phyloP scores from a whole-genome alignment of 2,888 invertebrate genomes.

The Drosophila eohydei region DNA sequence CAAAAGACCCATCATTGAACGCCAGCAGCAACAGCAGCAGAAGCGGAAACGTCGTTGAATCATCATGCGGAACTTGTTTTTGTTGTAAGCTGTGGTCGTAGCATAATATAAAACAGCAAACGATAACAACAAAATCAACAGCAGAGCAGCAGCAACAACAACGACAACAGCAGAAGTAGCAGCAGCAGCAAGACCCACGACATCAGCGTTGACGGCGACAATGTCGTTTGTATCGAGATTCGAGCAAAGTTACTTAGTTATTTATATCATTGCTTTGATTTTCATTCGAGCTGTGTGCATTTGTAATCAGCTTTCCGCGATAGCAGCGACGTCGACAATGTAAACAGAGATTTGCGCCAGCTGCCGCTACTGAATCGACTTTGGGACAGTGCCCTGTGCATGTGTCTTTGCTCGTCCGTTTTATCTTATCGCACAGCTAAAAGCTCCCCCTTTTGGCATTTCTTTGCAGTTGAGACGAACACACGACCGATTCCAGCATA shows the following conservation, averaged over 20 bases:
- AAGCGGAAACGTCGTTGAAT: slow-evolving; percentile 73
- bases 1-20: slow-evolving; percentile 44
- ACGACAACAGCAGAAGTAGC: slow-evolving; percentile 7
- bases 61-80: slow-evolving; percentile 76
- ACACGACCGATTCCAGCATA: slow-evolving; percentile 9
- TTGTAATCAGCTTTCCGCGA: slow-evolving; percentile 40
- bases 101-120: slow-evolving; percentile 40
- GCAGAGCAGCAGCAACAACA: neutral
- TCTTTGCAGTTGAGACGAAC: slow-evolving; percentile 39
- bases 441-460: slow-evolving; percentile 4
- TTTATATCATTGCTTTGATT: slow-evolving; percentile 29
- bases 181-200: slow-evolving; percentile 21
- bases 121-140: neutral
- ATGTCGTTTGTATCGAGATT: slow-evolving; percentile 18
- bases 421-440: slow-evolving; percentile 47
- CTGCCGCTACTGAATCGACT: slow-evolving; percentile 5
- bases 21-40: slow-evolving; percentile 8
- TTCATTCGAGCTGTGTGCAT: slow-evolving; percentile 29
- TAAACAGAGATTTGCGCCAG: slow-evolving; percentile 64
- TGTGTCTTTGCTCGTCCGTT: neutral
- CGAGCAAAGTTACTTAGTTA: slow-evolving; percentile 21
- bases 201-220: slow-evolving; percentile 5
- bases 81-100: slow-evolving; percentile 43
- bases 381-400: neutral
- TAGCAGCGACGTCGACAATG: slow-evolving; percentile 44